Evolutionary conservation across 1,140 invertebrate genomes (phyloP), one percentile per base, ranked within the genome.

Genomic region (Chironomus striatipennis): DNA sequence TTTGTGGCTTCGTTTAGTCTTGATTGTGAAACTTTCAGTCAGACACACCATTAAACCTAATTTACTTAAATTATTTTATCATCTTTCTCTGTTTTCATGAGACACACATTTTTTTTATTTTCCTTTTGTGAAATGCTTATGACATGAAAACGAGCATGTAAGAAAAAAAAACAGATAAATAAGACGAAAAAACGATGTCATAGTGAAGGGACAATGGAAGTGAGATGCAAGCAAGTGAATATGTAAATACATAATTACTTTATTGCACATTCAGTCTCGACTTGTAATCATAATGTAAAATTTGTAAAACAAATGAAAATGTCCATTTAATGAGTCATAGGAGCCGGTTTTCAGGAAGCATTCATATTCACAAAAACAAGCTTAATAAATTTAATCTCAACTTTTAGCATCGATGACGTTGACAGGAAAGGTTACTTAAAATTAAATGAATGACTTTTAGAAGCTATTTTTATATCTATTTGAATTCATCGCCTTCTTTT

Each of bases 21-120:
- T 10, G n/a, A 57, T 57, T 57, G 47, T 12, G 47, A 57, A 57
- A 57, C n/a, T n/a, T 57, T 57, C 47, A 70, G 65, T 20, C 65
- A 8, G n/a, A 70, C 65, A 70, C n/a, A 70, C 20, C 18, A 70
- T 70, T 70, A 18, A 70, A 21, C n/a, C 9, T 70, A 70, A 70
- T 70, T 70, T 70, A 70, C 1, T 6, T 18, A 70, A 70, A 70
- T 70, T 70, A 70, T 70, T 17, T 18, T 70, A 70, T 70, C 65
- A 70, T 70, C 65, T 18, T 70, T 20, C n/a, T 8, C 47, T 34
- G 24, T 34, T 12, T 57, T 57, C 47, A 57, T n/a, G 47, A 57
- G 1, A 57, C 47, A 57, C 24, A 34, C 5, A 34, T 34, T 34
- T 34, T 34, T 34, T 34, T 34, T n/a, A n/a, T n/a, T n/a, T 34